These are phyloP conservation scores for Drosophila neonasuta DNA, from an alignment of 2,888 invertebrate species.

Conservation along the genomic window DNA sequence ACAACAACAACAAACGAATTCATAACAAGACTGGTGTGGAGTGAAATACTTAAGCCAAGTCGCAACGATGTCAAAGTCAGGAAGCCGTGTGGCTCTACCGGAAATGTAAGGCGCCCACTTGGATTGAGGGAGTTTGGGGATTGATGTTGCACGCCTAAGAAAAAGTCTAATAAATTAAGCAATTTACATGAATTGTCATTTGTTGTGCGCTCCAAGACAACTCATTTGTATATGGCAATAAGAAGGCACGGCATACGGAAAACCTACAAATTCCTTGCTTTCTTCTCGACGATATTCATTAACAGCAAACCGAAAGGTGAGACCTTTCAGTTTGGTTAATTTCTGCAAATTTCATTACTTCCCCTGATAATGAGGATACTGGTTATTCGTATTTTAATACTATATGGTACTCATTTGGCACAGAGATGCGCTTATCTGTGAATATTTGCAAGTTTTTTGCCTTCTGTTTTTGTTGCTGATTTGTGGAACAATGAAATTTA, in stretches of 20 bases:
- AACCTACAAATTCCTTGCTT: conserved; percentile 61
- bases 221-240: conserved; percentile 69
- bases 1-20: conserved; percentile 32
- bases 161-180: conserved; percentile 78
- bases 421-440: conserved; percentile 61
- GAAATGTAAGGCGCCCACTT: conserved; percentile 53
- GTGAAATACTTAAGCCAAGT: conserved; percentile 74
- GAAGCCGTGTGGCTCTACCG: conserved; percentile 61
- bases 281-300: conserved; percentile 47
- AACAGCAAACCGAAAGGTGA: conserved; percentile 40
- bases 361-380: conserved; percentile 34
- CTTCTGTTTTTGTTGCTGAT: conserved; percentile 6
- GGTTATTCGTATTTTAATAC: conserved; percentile 7
- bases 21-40: conserved; percentile 34
- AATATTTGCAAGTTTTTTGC: conserved; percentile 56
- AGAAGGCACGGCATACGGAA: conserved; percentile 46
- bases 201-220: conserved; percentile 60
- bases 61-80: conserved; percentile 74
- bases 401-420: conserved; percentile 7
- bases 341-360: conserved; percentile 55
- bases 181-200: conserved; percentile 78
- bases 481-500: conserved; percentile 58
- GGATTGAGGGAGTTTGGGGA: conserved; percentile 12
- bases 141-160: conserved; percentile 22
- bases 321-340: conserved; percentile 64